These are phyloP conservation scores for Daubentonia madagascariensis DNA, from an alignment of 2,113 vertebrate genomes.

Conservation along the genomic window DNA sequence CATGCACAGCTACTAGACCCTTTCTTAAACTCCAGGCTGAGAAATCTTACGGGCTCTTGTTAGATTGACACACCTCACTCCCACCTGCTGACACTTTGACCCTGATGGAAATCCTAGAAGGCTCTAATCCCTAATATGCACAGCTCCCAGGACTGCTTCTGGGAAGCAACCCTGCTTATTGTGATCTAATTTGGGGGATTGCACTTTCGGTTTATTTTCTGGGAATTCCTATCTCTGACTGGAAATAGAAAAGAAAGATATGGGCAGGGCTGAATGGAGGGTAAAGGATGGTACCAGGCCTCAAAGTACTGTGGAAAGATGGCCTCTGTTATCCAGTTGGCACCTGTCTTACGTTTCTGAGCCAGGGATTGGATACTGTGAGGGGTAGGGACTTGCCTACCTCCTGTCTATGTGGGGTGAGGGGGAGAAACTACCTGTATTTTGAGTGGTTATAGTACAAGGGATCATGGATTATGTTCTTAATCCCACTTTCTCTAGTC, in stretches of 20 bases:
- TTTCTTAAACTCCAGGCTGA: not conserved
- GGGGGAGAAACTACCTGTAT: not conserved
- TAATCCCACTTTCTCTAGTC: not conserved
- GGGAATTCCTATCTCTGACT: not conserved
- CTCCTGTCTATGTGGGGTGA: fast-evolving
- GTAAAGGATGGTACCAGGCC: not conserved
- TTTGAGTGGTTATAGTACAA: not conserved
- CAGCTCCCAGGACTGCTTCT: not conserved
- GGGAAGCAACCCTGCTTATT: not conserved
- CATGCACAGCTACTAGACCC: not conserved
- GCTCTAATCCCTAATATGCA: not conserved
- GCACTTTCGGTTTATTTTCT: not conserved
- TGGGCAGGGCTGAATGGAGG: too few species aligned
- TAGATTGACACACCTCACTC: not conserved
- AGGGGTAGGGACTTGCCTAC: not conserved
- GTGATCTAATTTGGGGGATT: not conserved
- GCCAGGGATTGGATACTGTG: not conserved
- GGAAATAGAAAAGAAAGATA: not conserved
- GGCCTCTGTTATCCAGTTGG: not conserved
- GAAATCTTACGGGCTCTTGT: not conserved
- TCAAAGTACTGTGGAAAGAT: not conserved
- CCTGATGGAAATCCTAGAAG: not conserved
- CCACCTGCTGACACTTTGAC: not conserved
- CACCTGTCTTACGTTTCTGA: not conserved
- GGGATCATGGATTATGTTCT: not conserved